phyloP scores from a whole-genome alignment of 2,888 invertebrate species.

The Ormyrus nitidulus region DNA sequence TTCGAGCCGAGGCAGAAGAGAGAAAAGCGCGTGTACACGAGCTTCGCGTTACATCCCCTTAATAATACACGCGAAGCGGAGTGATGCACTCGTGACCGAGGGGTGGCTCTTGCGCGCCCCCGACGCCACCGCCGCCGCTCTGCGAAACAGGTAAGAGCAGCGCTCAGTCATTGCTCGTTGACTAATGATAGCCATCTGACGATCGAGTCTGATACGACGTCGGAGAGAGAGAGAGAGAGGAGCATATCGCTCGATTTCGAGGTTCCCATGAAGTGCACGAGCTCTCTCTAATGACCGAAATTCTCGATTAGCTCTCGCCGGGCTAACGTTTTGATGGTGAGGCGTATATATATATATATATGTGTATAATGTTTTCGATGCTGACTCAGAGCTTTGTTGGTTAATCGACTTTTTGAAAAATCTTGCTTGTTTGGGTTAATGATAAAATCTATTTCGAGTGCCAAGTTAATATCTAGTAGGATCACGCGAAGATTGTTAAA shows the following conservation, averaged over 20 bases:
- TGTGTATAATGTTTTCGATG: neutral
- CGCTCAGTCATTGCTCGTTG: constrained; percentile 57
- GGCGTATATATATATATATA: too few relatives aligned
- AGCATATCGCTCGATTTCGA: constrained; percentile 16
- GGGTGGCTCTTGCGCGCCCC: neutral
- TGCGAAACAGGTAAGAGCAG: constrained; percentile 44
- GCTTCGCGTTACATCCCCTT: constrained; percentile 42
- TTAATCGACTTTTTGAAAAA: constrained; percentile 17
- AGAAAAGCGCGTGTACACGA: neutral
- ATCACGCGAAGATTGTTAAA: too few relatives aligned
- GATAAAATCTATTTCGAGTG: too few relatives aligned
- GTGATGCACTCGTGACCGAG: constrained; percentile 29
- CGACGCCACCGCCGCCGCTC: too few relatives aligned
- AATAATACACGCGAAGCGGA: constrained; percentile 28
- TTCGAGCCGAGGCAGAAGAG: neutral
- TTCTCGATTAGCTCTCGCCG: constrained; percentile 43
- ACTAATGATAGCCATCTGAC: constrained; percentile 64
- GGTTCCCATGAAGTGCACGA: constrained; percentile 57
- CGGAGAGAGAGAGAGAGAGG: neutral
- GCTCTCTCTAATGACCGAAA: constrained; percentile 25
- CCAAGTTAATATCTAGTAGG: too few relatives aligned
- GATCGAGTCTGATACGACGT: constrained; percentile 50
- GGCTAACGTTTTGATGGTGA: neutral
- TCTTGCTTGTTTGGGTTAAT: too few relatives aligned
- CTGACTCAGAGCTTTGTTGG: constrained; percentile 40